These are phyloP conservation scores for Eudasyphora cyanicolor DNA, from an alignment of 2,888 invertebrate genomes.

Conservation along the genomic window DNA sequence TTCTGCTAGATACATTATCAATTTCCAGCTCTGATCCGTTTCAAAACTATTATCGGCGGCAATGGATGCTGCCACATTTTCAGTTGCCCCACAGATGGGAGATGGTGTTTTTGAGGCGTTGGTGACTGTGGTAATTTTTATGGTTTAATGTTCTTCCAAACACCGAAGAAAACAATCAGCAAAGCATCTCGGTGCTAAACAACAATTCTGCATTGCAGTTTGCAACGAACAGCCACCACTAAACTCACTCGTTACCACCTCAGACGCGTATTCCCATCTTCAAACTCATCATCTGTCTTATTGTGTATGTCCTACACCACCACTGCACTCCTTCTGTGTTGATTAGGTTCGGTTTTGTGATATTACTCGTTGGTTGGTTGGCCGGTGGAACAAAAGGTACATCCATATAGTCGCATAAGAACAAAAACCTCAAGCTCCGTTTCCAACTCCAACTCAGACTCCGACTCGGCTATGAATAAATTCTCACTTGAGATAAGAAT, in stretches of 20 bases:
- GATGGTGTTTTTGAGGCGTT: constrained; percentile 64
- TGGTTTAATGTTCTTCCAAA: constrained; percentile 45
- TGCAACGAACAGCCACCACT: not conserved
- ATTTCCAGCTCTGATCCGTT: not conserved
- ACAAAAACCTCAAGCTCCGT: not conserved
- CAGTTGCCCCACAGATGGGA: constrained; percentile 46
- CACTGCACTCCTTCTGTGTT: constrained; percentile 16
- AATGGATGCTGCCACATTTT: not conserved
- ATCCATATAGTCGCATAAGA: too few relatives aligned
- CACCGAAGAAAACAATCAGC: not conserved
- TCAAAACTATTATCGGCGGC: too few relatives aligned
- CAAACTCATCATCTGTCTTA: constrained; percentile 8
- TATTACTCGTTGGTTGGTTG: not conserved
- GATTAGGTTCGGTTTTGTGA: constrained; percentile 1
- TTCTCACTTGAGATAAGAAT: constrained; percentile 72
- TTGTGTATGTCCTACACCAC: not conserved
- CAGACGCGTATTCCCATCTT: not conserved
- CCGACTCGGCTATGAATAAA: constrained; percentile 68
- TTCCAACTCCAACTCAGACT: not conserved
- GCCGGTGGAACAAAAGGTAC: constrained; percentile 10
- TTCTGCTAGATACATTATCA: too few relatives aligned
- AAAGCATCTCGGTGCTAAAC: not conserved
- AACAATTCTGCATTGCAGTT: not conserved
- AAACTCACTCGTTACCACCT: not conserved
- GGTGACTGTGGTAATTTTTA: constrained; percentile 63